Base-by-base conservation (phyloP, 2,797 vertebrate species). In the Hyperoplus lanceolatus region DNA sequence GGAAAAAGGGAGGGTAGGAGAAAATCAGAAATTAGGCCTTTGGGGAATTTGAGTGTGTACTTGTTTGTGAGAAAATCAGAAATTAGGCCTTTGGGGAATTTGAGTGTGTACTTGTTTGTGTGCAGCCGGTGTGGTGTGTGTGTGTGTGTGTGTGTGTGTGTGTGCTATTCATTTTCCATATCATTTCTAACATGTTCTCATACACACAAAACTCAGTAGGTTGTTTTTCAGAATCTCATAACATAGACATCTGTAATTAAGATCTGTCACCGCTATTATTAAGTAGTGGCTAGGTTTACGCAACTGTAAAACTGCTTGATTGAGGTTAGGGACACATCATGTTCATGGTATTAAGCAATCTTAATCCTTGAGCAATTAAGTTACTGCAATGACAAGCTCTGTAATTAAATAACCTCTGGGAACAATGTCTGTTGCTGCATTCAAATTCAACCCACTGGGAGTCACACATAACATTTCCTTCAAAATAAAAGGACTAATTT, bases 11-110 rank as follows among this genome's bases (percentile, higher is more conserved):
- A 80, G 42, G 51, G 54, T 49, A 15, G 3, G 41, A 59, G 55
- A 79, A 56, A 69, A 43, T 73, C 41, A 78, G 29, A 29, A 29
- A 29, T 91, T 68, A 85, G 6, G 56, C 42, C 69, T 62, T 11
- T 21, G 29, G 53, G 50, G 64, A 72, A 43, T 71, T 18, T 51
- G 16, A 46, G 48, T 39, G 29, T 77, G 11, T 50, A 2, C 46
- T 5, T 50, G 55, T 66, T n/a, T 67, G 11, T 77, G 5, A 59
- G 55, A 79, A 56, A 69, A 43, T 73, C 41, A 78, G 29, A 29
- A 29, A 29, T 91, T 68, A 85, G 6, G 56, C 42, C 69, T 62
- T 11, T 21, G 29, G 53, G 50, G 64, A 72, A 43, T 71, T 18
- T 51, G 16, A 46, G 48, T 39, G 29, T 77, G 11, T 50, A 2